Evolutionary conservation across 2,797 vertebrate species (phyloP).

Genomic region (Eleutherodactylus coqui): DNA sequence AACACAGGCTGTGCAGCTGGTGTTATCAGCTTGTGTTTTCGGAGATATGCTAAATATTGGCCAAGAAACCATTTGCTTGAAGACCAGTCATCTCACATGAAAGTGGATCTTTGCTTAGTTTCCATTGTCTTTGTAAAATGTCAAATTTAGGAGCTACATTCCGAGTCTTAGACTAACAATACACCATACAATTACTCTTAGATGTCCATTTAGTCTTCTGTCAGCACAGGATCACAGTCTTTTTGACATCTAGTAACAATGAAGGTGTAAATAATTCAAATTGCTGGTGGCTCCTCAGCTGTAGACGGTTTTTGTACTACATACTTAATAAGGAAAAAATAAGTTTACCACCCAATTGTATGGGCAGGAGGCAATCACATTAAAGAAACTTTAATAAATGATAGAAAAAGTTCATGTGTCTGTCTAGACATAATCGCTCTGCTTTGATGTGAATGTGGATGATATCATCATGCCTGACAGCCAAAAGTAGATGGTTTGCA

Average conservation of each 20-base stretch:
- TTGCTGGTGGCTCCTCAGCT: constrained; percentile 25
- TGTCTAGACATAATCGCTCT: not conserved
- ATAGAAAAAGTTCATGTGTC: constrained; percentile 42
- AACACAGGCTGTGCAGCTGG: not conserved
- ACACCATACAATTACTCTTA: constrained; percentile 29
- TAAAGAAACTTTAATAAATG: constrained; percentile 17
- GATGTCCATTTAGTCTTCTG: constrained; percentile 31
- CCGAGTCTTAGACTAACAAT: constrained; percentile 32
- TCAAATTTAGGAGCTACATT: constrained; percentile 27
- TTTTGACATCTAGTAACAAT: constrained; percentile 22
- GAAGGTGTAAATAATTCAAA: constrained; percentile 29
- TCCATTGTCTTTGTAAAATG: constrained; percentile 28
- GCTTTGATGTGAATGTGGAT: constrained; percentile 39
- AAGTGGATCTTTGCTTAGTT: constrained; percentile 16
- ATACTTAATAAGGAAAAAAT: constrained; percentile 51
- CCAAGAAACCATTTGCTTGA: not conserved
- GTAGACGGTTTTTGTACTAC: constrained; percentile 40
- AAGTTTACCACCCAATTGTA: constrained; percentile 46
- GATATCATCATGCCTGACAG: constrained; percentile 60
- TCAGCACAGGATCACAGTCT: constrained; percentile 29
- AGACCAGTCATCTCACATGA: constrained; percentile 10
- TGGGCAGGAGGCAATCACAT: constrained; percentile 18
- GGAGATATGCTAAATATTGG: too few relatives aligned
- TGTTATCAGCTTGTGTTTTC: not conserved
- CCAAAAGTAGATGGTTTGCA: constrained; percentile 53